phyloP scores from a whole-genome alignment of 2,113 vertebrate genomes.

The Danionella cerebrum region DNA sequence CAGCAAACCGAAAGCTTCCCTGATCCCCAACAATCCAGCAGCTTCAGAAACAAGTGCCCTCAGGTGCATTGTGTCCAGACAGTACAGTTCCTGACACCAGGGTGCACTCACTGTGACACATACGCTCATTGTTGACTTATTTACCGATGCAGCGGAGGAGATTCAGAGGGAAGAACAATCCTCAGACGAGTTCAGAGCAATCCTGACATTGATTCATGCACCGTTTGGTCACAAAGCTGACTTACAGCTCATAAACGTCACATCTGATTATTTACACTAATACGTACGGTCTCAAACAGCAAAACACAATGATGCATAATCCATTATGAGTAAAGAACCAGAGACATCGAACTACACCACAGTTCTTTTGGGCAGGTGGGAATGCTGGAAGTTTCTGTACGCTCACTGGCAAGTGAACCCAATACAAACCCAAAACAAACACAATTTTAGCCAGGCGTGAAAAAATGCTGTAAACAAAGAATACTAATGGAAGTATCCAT shows the following conservation, averaged over 20 bases:
- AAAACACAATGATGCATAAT: background rate
- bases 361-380: no score
- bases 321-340: no score
- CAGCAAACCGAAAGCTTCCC: background rate
- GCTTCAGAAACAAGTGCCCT: background rate
- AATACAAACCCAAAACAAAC: no score
- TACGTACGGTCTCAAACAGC: background rate
- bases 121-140: background rate
- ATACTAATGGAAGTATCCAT: no score
- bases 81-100: background rate
- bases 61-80: background rate
- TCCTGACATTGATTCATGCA: background rate
- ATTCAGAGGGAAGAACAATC: background rate
- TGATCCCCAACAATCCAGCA: constrained; percentile 1
- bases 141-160: background rate
- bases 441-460: no score
- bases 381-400: no score
- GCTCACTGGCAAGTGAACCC: no score
- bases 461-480: no score
- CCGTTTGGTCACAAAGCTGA: background rate
- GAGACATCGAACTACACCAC: no score
- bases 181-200: background rate
- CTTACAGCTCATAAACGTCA: constrained; percentile 9
- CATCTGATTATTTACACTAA: constrained; percentile 1
- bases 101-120: background rate